Percentiles rank a stretch among this genome's conserved stretches.
Evolutionary conservation across 64 coral and sea anemone genomes (phyloP).

Genomic region (Stichodactyla mertensii): DNA sequence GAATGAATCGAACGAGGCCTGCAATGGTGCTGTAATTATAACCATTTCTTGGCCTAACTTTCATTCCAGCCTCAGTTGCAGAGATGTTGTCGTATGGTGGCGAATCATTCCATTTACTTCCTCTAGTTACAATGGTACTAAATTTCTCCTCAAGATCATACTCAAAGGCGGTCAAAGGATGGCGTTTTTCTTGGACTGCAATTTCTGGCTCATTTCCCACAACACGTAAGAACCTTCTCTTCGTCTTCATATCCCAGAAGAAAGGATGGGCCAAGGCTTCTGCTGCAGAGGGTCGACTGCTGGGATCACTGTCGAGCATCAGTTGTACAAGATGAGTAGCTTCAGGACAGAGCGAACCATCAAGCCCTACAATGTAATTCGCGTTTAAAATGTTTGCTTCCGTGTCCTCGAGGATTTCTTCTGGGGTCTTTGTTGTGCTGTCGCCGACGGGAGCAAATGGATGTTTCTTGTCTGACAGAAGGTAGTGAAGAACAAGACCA

Average conservation of each 20-base stretch:
- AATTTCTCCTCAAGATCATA: neutral
- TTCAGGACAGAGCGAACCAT: constrained; percentile 7
- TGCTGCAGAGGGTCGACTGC: neutral
- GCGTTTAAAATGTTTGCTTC: neutral
- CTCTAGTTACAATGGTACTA: neutral
- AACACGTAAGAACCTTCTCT: constrained; percentile 18
- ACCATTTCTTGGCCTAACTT: neutral
- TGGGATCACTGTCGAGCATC: neutral
- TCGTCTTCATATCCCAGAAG: constrained; percentile 19
- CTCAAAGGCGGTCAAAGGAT: neutral
- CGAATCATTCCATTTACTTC: neutral
- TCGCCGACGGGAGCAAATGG: neutral
- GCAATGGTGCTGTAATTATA: neutral
- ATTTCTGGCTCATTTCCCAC: constrained; percentile 11
- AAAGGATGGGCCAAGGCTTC: neutral
- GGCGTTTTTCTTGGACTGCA: neutral
- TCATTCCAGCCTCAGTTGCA: neutral
- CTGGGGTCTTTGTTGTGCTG: neutral
- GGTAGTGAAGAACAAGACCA: constrained; percentile 34
- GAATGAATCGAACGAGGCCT: neutral
- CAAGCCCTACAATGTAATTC: neutral
- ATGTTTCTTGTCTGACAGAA: neutral
- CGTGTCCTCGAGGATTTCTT: neutral
- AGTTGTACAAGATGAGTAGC: neutral
- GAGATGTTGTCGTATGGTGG: neutral